Conservation (phyloP, 2,888 invertebrate genomes). For the Drosophila tanythrix region DNA sequence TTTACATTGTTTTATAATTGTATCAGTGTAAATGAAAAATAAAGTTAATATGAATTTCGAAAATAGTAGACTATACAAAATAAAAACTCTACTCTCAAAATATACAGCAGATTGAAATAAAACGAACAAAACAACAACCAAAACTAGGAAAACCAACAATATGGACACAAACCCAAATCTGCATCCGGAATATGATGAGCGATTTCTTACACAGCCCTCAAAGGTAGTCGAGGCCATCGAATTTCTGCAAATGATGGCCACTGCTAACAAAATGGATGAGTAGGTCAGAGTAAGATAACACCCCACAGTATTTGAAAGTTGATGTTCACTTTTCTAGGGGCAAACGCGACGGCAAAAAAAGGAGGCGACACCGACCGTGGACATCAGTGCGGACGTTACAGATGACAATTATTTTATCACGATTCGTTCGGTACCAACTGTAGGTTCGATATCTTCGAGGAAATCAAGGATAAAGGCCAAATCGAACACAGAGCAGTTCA, state of each 20-base stretch:
- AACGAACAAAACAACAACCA: background rate
- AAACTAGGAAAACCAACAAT: background rate
- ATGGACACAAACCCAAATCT: background rate
- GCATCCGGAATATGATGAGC: constrained; percentile 36
- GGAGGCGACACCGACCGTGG: background rate
- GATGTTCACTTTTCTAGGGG: background rate
- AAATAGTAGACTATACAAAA: constrained; percentile 5
- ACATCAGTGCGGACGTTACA: constrained; percentile 13
- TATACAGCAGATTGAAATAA: background rate
- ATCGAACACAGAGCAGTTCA: constrained; percentile 27
- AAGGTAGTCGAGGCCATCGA: constrained; percentile 29
- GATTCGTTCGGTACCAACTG: background rate
- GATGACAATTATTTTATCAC: constrained; percentile 13
- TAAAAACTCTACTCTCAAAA: background rate
- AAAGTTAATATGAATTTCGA: background rate
- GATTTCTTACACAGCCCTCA: constrained; percentile 34
- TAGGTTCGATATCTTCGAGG: background rate
- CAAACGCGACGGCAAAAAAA: constrained; percentile 16
- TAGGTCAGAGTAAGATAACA: constrained; percentile 11
- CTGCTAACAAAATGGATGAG: constrained; percentile 46
- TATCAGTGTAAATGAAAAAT: background rate
- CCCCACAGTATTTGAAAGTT: background rate
- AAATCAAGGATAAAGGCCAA: background rate
- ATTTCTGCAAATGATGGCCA: constrained; percentile 21
- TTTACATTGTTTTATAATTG: background rate